Percentiles rank a stretch among this genome's conserved stretches.
Conservation (phyloP, 2,797 vertebrate species). For the Champsocephalus esox region DNA sequence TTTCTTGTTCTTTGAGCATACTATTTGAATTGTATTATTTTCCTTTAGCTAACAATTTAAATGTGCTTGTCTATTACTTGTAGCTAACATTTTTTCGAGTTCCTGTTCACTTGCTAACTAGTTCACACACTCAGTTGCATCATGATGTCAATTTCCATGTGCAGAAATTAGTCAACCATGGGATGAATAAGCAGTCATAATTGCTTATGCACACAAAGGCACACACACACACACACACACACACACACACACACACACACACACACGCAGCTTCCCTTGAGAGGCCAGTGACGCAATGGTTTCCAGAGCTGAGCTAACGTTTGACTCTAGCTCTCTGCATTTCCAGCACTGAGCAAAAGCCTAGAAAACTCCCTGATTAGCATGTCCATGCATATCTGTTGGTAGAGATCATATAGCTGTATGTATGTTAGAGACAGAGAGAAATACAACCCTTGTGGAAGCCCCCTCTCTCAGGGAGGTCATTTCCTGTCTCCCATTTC, state of each 20-base stretch:
- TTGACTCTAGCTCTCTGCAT: constrained; percentile 27
- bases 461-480: constrained; percentile 68
- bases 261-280: constrained; percentile 8
- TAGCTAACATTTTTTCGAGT: not conserved
- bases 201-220: not conserved
- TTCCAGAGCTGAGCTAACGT: constrained; percentile 50
- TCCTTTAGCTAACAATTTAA: not conserved
- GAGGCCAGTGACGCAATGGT: constrained; percentile 47
- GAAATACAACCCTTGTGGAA: constrained; percentile 68
- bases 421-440: constrained; percentile 43
- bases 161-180: constrained; percentile 4
- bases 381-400: constrained; percentile 69
- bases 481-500: constrained; percentile 76
- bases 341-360: constrained; percentile 32
- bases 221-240: constrained; percentile 4
- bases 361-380: constrained; percentile 13
- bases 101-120: not conserved
- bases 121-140: not conserved
- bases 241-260: constrained; percentile 1
- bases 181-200: constrained; percentile 8
- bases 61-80: not conserved
- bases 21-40: not conserved
- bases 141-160: not conserved
- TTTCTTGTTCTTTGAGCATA: not conserved
- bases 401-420: constrained; percentile 56